These are phyloP conservation scores for Psix sp. DNA, from an alignment of 1,140 invertebrate species.

Conservation along the genomic window DNA sequence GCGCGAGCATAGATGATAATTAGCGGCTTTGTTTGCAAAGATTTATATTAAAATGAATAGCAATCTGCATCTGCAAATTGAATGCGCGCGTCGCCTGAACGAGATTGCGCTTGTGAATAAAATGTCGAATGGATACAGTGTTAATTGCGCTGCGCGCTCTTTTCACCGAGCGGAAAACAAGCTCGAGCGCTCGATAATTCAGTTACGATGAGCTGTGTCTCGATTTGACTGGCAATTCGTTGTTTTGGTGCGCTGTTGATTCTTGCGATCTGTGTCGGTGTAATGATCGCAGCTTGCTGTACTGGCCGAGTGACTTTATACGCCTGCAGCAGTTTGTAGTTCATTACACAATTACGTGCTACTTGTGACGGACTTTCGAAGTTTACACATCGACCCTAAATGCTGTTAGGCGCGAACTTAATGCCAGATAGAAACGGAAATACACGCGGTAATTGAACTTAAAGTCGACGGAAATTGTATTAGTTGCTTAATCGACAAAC, in stretches of 20 bases:
- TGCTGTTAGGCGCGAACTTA: constrained; percentile 43
- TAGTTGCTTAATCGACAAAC: constrained; percentile 25
- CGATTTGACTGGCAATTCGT: constrained; percentile 18
- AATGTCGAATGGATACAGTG: constrained; percentile 69
- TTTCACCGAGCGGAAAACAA: constrained; percentile 41
- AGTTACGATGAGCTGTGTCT: no score
- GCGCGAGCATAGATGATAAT: constrained; percentile 58
- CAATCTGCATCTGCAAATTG: constrained; percentile 74
- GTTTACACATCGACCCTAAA: constrained; percentile 54
- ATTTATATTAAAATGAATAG: constrained; percentile 76
- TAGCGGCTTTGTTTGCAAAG: constrained; percentile 72
- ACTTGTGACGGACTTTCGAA: constrained; percentile 58
- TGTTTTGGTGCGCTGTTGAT: constrained; percentile 16
- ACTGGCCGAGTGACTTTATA: constrained; percentile 47
- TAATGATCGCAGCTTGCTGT: constrained; percentile 50
- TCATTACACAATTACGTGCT: constrained; percentile 60
- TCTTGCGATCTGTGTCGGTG: constrained; percentile 23
- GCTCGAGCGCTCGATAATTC: no score
- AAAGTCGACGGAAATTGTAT: constrained; percentile 28
- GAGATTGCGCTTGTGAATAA: constrained; percentile 58
- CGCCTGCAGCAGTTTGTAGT: constrained; percentile 53
- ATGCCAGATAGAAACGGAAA: constrained; percentile 42
- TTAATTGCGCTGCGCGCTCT: constrained; percentile 67
- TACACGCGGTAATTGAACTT: constrained; percentile 22
- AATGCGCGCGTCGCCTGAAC: constrained; percentile 60